Percentiles rank a stretch among this genome's conserved stretches.
Conservation (phyloP, 2,797 vertebrate genomes). For the Myotis myotis region DNA sequence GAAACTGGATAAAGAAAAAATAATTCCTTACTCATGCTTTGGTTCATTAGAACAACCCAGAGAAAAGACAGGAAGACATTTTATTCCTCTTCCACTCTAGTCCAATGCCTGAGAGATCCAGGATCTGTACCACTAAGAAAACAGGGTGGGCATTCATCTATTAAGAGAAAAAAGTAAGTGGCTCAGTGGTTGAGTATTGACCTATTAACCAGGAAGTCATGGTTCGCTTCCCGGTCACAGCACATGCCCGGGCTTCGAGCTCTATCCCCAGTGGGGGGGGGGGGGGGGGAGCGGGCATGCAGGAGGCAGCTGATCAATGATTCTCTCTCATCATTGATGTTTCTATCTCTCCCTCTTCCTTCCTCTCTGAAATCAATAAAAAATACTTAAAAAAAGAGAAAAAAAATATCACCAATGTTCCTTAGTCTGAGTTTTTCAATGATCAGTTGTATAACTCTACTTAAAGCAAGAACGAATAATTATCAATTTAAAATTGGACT, state of each 20-base stretch:
- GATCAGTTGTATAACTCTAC: not conserved
- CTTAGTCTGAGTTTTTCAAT: not conserved
- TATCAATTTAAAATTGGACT: conserved; percentile 7
- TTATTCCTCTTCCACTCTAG: not conserved
- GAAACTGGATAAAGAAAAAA: not conserved
- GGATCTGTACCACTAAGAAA: not conserved
- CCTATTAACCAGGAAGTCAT: not conserved
- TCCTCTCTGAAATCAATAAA: not conserved
- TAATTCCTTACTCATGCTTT: not conserved
- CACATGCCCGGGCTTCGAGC: not conserved
- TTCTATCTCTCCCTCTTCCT: not conserved
- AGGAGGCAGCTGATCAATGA: not conserved
- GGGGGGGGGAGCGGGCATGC: not conserved
- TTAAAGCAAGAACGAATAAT: conserved; percentile 12
- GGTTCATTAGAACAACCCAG: not conserved
- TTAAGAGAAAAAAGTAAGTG: not conserved
- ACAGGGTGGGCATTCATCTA: not conserved
- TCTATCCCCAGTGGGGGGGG: not conserved
- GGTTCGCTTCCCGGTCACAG: not conserved
- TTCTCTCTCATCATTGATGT: not conserved
- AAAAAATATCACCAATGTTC: not conserved
- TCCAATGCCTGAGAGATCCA: not conserved
- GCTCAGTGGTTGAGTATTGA: not conserved
- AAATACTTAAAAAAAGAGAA: not conserved
- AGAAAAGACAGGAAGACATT: not conserved